Percentiles rank a stretch among this genome's conserved stretches.
These are phyloP conservation scores for Rhopalosiphum nymphaeae DNA, from an alignment of 2,888 invertebrate species.

Conservation along the genomic window DNA sequence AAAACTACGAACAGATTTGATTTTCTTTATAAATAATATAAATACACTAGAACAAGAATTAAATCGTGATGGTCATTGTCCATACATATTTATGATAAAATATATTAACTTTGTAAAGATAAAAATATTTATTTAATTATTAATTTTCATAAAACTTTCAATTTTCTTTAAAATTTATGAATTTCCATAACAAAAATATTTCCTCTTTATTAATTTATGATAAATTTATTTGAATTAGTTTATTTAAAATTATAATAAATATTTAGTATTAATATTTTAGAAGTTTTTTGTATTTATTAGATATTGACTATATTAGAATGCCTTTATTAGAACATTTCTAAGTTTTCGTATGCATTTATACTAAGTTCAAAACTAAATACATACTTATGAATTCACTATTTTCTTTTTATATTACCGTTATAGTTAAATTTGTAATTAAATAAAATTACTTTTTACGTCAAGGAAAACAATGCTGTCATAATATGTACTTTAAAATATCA, in stretches of 20 bases:
- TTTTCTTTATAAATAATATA: neutral
- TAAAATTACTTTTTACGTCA: neutral
- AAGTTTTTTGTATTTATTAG: neutral
- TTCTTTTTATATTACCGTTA: neutral
- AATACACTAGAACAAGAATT: neutral
- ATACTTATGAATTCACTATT: neutral
- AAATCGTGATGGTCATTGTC: neutral
- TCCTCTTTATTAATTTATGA: neutral
- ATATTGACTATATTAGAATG: neutral
- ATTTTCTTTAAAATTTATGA: neutral
- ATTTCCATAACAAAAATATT: neutral
- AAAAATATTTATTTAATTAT: neutral
- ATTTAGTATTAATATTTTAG: too few species aligned
- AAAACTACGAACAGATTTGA: conserved; percentile 17
- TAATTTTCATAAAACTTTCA: too few species aligned
- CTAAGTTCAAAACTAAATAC: neutral
- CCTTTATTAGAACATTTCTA: neutral
- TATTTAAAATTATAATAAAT: neutral
- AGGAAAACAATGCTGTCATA: neutral
- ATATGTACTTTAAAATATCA: neutral
- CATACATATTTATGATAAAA: neutral
- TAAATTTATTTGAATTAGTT: neutral
- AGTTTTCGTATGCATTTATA: neutral
- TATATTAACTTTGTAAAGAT: neutral
- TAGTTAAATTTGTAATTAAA: neutral